phyloP scores from a whole-genome alignment of 2,797 vertebrate species.

The Limnodromus scolopaceus region DNA sequence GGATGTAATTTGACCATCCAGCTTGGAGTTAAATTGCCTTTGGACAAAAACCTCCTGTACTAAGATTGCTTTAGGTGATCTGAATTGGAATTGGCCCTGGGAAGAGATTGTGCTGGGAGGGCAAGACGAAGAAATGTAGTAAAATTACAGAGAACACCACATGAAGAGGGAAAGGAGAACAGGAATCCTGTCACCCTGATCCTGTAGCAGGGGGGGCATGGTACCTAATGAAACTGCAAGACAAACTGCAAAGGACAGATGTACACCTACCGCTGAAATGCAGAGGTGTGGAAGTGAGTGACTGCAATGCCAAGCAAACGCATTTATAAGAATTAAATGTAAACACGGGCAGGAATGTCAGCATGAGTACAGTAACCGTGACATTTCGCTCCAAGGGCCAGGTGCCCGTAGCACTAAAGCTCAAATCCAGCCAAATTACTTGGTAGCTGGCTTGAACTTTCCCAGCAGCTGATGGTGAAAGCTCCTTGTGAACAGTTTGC shows the following conservation, averaged over 20 bases:
- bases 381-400: neutral
- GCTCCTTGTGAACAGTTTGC: neutral
- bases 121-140: neutral
- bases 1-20: conserved; percentile 9
- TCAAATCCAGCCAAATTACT: neutral
- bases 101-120: neutral
- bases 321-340: neutral
- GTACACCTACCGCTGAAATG: neutral
- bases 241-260: neutral
- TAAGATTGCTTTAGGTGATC: neutral
- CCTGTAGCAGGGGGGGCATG: accelerated
- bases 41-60: neutral
- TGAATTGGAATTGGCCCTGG: neutral
- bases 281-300: neutral
- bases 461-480: neutral
- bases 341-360: neutral
- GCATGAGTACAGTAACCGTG: neutral
- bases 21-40: neutral
- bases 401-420: neutral
- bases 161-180: neutral
- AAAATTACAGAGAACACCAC: neutral
- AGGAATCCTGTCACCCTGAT: neutral
- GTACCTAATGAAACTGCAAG: neutral
- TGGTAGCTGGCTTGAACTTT: neutral
- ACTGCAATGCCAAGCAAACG: neutral